Conservation (phyloP, 1,140 invertebrate genomes). For the Aphis craccivora region DNA sequence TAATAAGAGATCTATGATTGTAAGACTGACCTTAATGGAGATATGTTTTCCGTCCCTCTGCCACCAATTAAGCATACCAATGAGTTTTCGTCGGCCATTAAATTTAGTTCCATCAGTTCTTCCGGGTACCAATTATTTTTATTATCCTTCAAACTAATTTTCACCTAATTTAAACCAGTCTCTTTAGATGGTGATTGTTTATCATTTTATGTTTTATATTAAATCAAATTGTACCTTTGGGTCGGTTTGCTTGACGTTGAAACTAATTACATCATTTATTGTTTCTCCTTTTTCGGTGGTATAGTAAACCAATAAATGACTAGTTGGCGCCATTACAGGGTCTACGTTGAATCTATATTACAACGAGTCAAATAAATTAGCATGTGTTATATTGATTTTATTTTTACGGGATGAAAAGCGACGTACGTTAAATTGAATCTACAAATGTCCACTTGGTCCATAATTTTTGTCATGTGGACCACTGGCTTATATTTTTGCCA, state of each 20-base stretch:
- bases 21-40: slow-evolving; percentile 53
- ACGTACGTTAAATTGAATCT: slow-evolving; percentile 71
- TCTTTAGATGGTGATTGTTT: not conserved
- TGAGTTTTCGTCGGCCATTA: slow-evolving; percentile 68
- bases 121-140: slow-evolving; percentile 62
- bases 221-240: slow-evolving; percentile 66
- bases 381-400: not conserved
- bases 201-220: not conserved
- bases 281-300: slow-evolving; percentile 77
- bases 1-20: not conserved
- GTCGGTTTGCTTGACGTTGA: slow-evolving; percentile 70
- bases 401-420: not conserved
- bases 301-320: slow-evolving; percentile 79
- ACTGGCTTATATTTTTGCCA: slow-evolving; percentile 65
- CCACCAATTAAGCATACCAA: slow-evolving; percentile 70
- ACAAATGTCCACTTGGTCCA: slow-evolving; percentile 66
- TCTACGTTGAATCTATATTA: slow-evolving; percentile 67
- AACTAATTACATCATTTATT: slow-evolving; percentile 73
- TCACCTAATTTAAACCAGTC: slow-evolving; percentile 16
- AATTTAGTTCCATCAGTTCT: slow-evolving; percentile 67
- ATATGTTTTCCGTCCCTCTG: slow-evolving; percentile 59
- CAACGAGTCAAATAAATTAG: slow-evolving; percentile 42
- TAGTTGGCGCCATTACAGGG: slow-evolving; percentile 76
- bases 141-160: slow-evolving; percentile 49
- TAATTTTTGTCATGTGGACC: slow-evolving; percentile 60